Conservation (phyloP, 2,113 vertebrate species). For the Solea senegalensis region DNA sequence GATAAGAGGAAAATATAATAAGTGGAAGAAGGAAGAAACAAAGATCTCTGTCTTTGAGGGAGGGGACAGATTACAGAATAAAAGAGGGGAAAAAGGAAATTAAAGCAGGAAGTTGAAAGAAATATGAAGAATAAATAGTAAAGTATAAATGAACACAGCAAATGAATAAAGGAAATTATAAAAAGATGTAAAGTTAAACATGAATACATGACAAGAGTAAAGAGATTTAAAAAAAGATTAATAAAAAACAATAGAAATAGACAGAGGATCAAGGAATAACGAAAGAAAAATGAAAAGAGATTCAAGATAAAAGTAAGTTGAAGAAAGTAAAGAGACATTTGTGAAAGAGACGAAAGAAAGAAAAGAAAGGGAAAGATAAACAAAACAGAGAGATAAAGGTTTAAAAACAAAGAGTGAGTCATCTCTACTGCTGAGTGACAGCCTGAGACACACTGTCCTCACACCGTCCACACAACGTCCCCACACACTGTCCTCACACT, state of each 20-base stretch:
- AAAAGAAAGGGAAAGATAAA: background rate
- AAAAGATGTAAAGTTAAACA: background rate
- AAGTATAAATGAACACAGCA: background rate
- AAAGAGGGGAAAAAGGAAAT: background rate
- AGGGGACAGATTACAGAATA: background rate
- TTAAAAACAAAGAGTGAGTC: conserved; percentile 53
- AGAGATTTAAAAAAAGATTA: background rate
- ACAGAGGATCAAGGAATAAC: too few relatives aligned
- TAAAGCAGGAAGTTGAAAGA: too few relatives aligned
- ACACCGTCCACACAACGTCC: background rate
- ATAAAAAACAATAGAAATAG: too few relatives aligned
- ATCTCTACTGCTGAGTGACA: conserved; percentile 46
- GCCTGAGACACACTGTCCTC: conserved; percentile 53
- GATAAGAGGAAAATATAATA: background rate
- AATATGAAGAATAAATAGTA: background rate
- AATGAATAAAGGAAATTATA: background rate
- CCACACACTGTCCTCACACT: background rate
- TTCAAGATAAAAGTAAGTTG: background rate
- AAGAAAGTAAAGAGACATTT: too few relatives aligned
- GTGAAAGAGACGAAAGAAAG: too few relatives aligned
- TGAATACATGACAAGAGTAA: too few relatives aligned
- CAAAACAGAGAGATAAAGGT: background rate
- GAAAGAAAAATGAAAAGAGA: background rate
- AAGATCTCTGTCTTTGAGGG: background rate
- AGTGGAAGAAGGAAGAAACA: background rate